Base-by-base conservation (phyloP, 1,140 invertebrate genomes). In the Brachystomella parvula region DNA sequence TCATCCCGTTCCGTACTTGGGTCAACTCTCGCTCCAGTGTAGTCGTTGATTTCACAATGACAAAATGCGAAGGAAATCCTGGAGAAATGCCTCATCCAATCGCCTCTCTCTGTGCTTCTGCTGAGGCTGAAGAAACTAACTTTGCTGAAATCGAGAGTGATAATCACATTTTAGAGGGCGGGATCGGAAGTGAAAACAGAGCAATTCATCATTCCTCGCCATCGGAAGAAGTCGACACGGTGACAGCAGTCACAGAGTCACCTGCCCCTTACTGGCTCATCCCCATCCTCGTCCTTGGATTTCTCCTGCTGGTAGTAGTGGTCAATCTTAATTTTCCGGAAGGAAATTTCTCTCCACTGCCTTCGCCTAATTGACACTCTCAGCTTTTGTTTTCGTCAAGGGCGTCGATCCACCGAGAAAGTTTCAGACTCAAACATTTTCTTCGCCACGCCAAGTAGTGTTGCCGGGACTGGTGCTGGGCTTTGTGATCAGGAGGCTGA, bases 1-100 rank as follows among this genome's bases (percentile, higher is more conserved):
- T 94, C 56, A 88, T 92, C 76, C 87, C 89, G 64, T 81, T 94
- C 63, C 89, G 89, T 47, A 82, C 85, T 32, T 95, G 91, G 85
- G 84, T 93, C 35, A 84, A 84, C 6, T 87, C 90, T 72, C 89
- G 90, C 75, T 84, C 85, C 2, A 81, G 86, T 74, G 88, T 89
- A 77, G 85, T 92, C 33, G 79, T 86, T 53, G 89, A 93, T 75
- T 83, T 85, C 49, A 81, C 82, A 64, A 85, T 88, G 68, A 85
- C 92, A 24, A 89, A 85, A 81, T 93, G 90, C 79, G 57, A 62
- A 62, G 12, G 6, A 15, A 12, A 56, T 15, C 53, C 26, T 24
- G 53, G 12, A 28, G 53, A n/a, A 56, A 21, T n/a, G n/a, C n/a
- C n/a, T n/a, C n/a, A 17, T 17, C 35, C 28, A 35, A 61, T n/a